Conservation (phyloP, 2,888 invertebrate species). For the Mythimna lalbum region DNA sequence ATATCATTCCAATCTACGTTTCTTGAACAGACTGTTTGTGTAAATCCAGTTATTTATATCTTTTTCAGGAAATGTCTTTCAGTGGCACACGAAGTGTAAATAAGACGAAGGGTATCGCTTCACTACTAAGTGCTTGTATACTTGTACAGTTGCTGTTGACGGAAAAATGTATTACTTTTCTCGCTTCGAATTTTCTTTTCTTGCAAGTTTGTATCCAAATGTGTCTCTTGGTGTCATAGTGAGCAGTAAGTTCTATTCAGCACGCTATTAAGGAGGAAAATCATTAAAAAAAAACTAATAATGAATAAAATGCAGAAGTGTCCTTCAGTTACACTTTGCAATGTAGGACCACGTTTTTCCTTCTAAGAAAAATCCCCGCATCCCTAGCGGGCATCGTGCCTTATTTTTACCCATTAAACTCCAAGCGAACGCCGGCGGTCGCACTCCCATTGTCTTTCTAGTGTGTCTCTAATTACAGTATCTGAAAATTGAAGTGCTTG, state of each 20-base stretch:
- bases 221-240: background rate
- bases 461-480: too few species aligned
- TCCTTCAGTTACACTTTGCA: too few species aligned
- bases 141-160: constrained; percentile 28
- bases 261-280: background rate
- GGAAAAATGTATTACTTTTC: constrained; percentile 21
- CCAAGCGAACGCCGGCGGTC: too few species aligned
- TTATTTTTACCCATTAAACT: too few species aligned
- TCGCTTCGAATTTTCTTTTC: background rate
- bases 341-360: too few species aligned
- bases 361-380: too few species aligned
- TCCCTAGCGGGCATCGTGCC: too few species aligned
- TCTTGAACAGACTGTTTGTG: background rate
- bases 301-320: too few species aligned
- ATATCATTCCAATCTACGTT: background rate
- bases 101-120: constrained; percentile 16
- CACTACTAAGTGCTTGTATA: constrained; percentile 33
- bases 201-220: background rate
- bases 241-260: background rate
- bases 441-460: too few species aligned
- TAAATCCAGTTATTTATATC: constrained; percentile 3
- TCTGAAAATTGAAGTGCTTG: too few species aligned
- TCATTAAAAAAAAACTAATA: too few species aligned
- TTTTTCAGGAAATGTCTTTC: constrained; percentile 22
- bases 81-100: background rate